These are phyloP conservation scores for Chrysolina haemoptera DNA, from an alignment of 2,888 invertebrate genomes.

Conservation along the genomic window DNA sequence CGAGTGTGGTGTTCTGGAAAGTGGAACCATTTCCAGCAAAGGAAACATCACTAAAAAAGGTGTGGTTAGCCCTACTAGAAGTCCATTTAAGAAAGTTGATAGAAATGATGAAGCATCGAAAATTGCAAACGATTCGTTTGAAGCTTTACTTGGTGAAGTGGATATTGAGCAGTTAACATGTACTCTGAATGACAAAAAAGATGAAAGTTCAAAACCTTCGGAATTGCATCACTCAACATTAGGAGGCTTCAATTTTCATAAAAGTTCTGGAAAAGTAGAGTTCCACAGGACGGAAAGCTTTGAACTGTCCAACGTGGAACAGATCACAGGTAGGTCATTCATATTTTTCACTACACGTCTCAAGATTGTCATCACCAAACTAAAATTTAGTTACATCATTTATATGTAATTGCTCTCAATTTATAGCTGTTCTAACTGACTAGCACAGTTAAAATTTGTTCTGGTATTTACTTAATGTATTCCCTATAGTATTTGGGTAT, in stretches of 20 bases:
- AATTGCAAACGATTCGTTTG: constrained; percentile 38
- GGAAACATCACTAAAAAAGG: not conserved
- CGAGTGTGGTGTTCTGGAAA: constrained; percentile 64
- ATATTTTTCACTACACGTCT: not conserved
- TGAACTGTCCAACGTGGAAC: constrained; percentile 51
- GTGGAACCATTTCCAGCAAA: constrained; percentile 34
- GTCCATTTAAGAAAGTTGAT: constrained; percentile 29
- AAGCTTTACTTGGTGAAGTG: constrained; percentile 35
- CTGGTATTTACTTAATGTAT: too few species aligned
- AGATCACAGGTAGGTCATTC: constrained; percentile 29
- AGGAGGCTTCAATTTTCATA: not conserved
- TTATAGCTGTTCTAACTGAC: too few species aligned
- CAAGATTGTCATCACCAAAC: not conserved
- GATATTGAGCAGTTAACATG: constrained; percentile 29
- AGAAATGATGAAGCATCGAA: constrained; percentile 27
- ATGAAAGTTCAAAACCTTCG: not conserved
- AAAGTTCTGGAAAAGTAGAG: constrained; percentile 52
- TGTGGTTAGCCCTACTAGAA: constrained; percentile 18
- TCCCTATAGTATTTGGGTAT: too few species aligned
- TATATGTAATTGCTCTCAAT: not conserved
- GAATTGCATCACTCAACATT: not conserved
- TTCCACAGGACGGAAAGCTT: constrained; percentile 62
- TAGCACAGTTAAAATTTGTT: too few species aligned
- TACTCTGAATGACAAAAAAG: not conserved
- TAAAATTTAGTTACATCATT: not conserved